Percentiles rank a stretch among this genome's conserved stretches.
phyloP scores from a whole-genome alignment of 1,140 invertebrate species.

The Zelostemma sp. region DNA sequence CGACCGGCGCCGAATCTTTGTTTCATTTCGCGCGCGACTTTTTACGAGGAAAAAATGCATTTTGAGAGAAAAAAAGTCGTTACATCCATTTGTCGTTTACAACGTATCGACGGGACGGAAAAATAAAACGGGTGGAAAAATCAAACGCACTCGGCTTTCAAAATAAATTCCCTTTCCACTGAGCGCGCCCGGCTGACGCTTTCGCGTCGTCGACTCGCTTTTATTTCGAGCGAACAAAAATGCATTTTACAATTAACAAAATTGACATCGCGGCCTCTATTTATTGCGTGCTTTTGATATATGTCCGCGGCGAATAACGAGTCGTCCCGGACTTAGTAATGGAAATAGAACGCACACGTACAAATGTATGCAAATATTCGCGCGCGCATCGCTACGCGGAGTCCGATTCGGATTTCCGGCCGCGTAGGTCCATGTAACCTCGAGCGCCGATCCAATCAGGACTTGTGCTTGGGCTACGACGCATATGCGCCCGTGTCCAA shows the following conservation, averaged over 20 bases:
- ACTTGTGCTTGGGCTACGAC: slow-evolving; percentile 48
- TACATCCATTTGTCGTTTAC: no score
- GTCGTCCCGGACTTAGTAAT: slow-evolving; percentile 31
- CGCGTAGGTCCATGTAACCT: slow-evolving; percentile 61
- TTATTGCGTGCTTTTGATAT: slow-evolving; percentile 62
- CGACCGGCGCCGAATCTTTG: slow-evolving; percentile 53
- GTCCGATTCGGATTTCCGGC: slow-evolving; percentile 64
- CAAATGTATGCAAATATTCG: slow-evolving; percentile 30
- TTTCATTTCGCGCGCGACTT: slow-evolving; percentile 28
- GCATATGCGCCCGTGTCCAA: slow-evolving; percentile 49
- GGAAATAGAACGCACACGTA: background rate
- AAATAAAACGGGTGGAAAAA: slow-evolving; percentile 21
- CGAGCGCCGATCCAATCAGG: slow-evolving; percentile 57
- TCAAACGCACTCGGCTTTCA: slow-evolving; percentile 37
- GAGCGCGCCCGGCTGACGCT: slow-evolving; percentile 30
- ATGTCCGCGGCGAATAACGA: slow-evolving; percentile 41
- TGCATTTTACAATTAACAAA: slow-evolving; percentile 64
- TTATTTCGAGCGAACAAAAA: slow-evolving; percentile 48
- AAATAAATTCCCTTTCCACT: slow-evolving; percentile 37
- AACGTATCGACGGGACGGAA: slow-evolving; percentile 15
- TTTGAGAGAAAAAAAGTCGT: no score
- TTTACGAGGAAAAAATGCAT: background rate
- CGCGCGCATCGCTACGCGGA: slow-evolving; percentile 48
- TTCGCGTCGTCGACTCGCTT: slow-evolving; percentile 32
- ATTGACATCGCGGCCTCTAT: slow-evolving; percentile 62